These are phyloP conservation scores for Folsomia manolachei DNA, from an alignment of 2,888 invertebrate species.

Conservation along the genomic window DNA sequence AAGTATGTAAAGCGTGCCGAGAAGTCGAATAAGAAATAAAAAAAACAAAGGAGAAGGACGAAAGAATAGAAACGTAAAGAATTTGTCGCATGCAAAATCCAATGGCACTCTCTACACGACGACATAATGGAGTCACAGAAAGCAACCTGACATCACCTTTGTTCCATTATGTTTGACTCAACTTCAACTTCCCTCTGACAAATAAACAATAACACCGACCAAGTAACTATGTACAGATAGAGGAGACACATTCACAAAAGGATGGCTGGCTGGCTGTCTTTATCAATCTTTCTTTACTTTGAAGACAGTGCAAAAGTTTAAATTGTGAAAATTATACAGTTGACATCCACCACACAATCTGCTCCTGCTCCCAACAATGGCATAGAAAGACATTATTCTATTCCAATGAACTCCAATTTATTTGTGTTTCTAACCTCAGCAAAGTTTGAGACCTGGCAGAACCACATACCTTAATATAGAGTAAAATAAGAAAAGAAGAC, in stretches of 20 bases:
- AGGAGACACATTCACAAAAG: not conserved
- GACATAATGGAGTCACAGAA: not conserved
- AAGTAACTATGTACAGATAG: too few relatives aligned
- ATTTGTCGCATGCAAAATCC: slow-evolving; percentile 6
- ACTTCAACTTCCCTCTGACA: not conserved
- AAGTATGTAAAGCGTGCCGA: not conserved
- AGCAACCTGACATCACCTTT: slow-evolving; percentile 4
- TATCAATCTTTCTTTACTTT: not conserved
- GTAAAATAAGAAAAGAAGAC: not conserved
- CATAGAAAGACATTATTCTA: not conserved
- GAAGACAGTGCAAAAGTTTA: not conserved
- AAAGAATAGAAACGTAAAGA: not conserved
- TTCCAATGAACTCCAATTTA: not conserved
- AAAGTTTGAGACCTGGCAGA: too few relatives aligned
- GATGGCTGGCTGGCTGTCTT: too few relatives aligned
- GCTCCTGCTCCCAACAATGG: not conserved
- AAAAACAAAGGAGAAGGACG: not conserved
- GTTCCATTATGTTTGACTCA: not conserved
- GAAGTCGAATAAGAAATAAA: too few relatives aligned
- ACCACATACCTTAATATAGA: too few relatives aligned
- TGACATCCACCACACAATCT: not conserved
- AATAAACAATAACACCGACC: not conserved
- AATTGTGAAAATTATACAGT: not conserved
- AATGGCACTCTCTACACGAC: too few relatives aligned
- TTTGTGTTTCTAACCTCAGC: not conserved